A percentile compares a stretch with the other conserved stretches of the same genome.
phyloP scores from a whole-genome alignment of 2,113 vertebrate genomes.

The Coreoperca whiteheadi region DNA sequence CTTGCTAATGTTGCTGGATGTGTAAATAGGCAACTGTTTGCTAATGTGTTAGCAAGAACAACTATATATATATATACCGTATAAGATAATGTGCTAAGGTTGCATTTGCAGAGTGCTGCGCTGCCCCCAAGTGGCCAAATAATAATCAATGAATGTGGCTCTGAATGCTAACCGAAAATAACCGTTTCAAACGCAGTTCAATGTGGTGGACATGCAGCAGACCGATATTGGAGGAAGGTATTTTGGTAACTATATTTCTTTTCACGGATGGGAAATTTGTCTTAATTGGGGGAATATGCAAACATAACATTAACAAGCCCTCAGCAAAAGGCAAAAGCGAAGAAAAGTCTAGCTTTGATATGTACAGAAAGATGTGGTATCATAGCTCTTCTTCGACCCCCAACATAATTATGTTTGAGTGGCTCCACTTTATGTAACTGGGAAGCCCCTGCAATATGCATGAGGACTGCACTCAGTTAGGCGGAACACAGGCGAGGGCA shows the following conservation, averaged over 20 bases:
- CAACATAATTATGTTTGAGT: background rate
- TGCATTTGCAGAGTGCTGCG: background rate
- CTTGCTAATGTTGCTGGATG: background rate
- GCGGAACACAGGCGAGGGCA: background rate
- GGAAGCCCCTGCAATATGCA: conserved; percentile 56
- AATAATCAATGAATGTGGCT: background rate
- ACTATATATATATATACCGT: background rate
- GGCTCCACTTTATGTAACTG: conserved; percentile 45
- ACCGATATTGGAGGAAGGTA: background rate
- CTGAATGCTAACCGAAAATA: background rate
- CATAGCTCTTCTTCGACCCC: background rate
- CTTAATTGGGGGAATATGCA: background rate
- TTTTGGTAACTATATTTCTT: background rate
- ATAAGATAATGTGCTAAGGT: background rate
- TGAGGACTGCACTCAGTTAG: conserved; percentile 29
- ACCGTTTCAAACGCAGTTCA: background rate
- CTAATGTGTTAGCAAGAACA: background rate
- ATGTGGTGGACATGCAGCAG: background rate
- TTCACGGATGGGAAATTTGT: background rate
- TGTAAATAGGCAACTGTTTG: background rate
- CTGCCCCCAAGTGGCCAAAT: background rate
- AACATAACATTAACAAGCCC: background rate
- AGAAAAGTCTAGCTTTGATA: background rate
- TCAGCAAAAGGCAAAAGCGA: too few species aligned
- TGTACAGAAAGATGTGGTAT: background rate